Conservation (phyloP, 2,113 vertebrate genomes). For the Raja brachyura region DNA sequence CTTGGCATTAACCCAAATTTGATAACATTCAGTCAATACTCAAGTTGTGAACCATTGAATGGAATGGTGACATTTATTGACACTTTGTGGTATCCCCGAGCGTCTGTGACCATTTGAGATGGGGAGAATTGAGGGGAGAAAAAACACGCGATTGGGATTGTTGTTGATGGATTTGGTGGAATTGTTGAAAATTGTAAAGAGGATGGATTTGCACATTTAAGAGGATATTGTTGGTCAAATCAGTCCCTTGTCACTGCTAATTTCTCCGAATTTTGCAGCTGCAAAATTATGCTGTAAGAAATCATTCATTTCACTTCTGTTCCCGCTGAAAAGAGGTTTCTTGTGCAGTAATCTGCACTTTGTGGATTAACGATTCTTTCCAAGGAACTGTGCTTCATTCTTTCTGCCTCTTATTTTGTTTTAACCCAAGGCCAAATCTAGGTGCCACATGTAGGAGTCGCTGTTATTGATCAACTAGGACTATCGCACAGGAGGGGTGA, state of each 20-base stretch:
- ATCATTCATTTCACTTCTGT: background rate
- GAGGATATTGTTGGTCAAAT: background rate
- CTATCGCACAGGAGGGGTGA: background rate
- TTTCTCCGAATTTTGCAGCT: background rate
- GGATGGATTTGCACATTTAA: background rate
- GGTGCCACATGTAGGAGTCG: background rate
- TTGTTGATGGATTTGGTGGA: background rate
- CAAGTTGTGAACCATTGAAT: background rate
- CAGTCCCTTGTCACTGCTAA: background rate
- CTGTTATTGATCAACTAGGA: background rate
- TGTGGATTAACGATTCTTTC: background rate
- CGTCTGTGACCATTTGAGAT: background rate
- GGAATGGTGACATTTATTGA: background rate
- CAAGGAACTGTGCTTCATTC: background rate
- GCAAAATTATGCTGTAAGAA: background rate
- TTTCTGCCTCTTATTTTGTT: background rate
- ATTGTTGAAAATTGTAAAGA: background rate
- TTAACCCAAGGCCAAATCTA: background rate
- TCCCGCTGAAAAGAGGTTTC: background rate
- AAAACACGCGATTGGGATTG: background rate
- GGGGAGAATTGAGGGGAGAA: background rate
- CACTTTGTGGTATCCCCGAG: background rate
- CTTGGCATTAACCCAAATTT: background rate
- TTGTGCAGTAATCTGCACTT: background rate
- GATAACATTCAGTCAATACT: background rate